Evolutionary conservation across 2,113 vertebrate genomes (phyloP).

Genomic region (Phalacrocorax pelagicus): DNA sequence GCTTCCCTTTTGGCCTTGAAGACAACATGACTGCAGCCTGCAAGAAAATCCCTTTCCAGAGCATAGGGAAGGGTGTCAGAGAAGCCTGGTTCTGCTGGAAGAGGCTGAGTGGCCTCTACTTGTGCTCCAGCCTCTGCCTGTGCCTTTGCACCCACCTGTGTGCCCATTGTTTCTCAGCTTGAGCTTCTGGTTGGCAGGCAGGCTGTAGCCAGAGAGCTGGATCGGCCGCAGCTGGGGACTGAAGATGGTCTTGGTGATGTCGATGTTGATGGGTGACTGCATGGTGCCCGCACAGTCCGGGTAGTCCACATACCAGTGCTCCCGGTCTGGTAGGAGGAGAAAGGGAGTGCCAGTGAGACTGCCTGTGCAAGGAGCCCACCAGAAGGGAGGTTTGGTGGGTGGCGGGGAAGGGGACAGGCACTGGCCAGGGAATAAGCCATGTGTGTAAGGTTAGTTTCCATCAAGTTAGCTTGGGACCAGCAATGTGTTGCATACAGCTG

Average conservation of each 20-base stretch:
- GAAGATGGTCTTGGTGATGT: neutral
- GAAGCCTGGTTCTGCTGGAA: neutral
- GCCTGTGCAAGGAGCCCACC: rapidly evolving
- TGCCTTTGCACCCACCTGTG: slow-evolving; percentile 57
- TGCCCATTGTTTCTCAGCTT: slow-evolving; percentile 76
- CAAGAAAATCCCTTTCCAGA: neutral
- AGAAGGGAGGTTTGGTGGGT: neutral
- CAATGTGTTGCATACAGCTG: neutral
- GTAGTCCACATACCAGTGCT: slow-evolving; percentile 45
- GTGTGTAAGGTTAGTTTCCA: neutral
- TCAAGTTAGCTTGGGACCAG: neutral
- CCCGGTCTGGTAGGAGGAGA: neutral
- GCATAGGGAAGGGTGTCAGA: neutral
- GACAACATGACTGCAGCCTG: neutral
- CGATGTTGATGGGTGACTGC: slow-evolving; percentile 78
- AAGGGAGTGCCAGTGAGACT: neutral
- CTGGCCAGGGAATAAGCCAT: neutral
- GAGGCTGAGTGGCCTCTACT: neutral
- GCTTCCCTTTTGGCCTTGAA: neutral
- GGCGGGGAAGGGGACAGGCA: neutral
- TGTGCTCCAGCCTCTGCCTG: neutral
- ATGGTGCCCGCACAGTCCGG: neutral
- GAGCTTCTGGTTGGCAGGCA: slow-evolving; percentile 14
- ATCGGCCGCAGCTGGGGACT: slow-evolving; percentile 40
- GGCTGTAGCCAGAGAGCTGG: slow-evolving; percentile 66